Percentiles rank a stretch among this genome's conserved stretches.
These are phyloP conservation scores for Ceratotherium simum DNA, from an alignment of 2,113 vertebrate species.

Conservation along the genomic window DNA sequence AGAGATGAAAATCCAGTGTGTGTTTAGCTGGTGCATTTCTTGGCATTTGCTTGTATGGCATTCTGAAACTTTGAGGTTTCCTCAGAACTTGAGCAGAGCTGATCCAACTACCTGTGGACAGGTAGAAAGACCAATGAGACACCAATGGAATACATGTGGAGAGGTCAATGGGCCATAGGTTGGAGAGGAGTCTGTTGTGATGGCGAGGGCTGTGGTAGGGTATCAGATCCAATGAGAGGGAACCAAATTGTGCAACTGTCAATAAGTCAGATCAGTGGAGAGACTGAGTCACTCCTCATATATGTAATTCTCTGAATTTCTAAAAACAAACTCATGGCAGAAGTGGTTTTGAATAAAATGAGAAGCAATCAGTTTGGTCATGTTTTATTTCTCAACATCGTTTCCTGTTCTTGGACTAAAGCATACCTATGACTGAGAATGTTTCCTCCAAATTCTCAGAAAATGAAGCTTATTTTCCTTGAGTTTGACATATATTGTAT, in stretches of 20 bases:
- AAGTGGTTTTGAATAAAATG: neutral
- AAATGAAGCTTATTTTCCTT: conserved; percentile 19
- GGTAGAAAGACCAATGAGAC: neutral
- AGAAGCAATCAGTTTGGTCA: neutral
- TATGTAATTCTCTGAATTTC: neutral
- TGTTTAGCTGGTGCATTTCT: neutral
- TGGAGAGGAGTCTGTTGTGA: neutral
- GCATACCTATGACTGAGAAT: neutral
- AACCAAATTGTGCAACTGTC: neutral
- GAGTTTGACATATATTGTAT: conserved; percentile 22
- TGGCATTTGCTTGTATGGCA: neutral
- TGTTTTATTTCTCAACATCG: conserved; percentile 62
- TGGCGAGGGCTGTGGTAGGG: no score
- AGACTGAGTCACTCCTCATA: neutral
- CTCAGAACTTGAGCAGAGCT: neutral
- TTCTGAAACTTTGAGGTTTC: conserved; percentile 7
- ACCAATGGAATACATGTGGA: neutral
- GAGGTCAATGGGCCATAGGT: fast-evolving
- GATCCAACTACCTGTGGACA: neutral
- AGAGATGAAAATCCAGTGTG: neutral
- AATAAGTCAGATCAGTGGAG: neutral
- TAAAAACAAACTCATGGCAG: neutral
- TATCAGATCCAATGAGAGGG: neutral
- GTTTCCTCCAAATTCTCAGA: neutral
- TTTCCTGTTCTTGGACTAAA: conserved; percentile 43